These are phyloP conservation scores for Phodopus roborovskii DNA, from an alignment of 2,113 vertebrate species.

Conservation along the genomic window DNA sequence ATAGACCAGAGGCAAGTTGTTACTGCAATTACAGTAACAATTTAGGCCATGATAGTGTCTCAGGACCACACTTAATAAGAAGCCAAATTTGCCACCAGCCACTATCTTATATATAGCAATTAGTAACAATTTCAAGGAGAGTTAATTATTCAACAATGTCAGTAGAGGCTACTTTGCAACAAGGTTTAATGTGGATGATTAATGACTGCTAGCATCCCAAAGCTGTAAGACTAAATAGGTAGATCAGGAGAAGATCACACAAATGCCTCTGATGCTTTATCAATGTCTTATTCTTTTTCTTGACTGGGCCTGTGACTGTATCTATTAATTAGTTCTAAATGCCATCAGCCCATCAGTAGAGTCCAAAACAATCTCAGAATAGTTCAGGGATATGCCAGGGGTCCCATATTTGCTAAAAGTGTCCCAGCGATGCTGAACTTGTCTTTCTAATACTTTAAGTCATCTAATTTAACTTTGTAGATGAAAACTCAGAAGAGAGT, in stretches of 20 bases:
- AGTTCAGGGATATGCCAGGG: background rate
- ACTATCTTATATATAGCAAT: background rate
- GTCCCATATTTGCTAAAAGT: background rate
- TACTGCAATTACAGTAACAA: background rate
- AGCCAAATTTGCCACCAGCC: background rate
- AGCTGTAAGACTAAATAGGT: conserved; percentile 46
- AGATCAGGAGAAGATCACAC: conserved; percentile 37
- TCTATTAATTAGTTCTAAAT: conserved; percentile 57
- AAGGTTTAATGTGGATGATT: conserved; percentile 69
- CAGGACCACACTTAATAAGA: background rate
- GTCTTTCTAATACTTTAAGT: background rate
- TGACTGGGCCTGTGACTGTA: conserved; percentile 13
- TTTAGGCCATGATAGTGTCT: background rate
- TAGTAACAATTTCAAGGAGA: conserved; percentile 37
- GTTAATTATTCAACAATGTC: conserved; percentile 70
- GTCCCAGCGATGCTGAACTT: background rate
- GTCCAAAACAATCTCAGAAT: background rate
- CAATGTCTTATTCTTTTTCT: conserved; percentile 26
- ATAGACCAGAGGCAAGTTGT: background rate
- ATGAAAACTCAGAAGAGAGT: background rate
- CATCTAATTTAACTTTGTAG: background rate
- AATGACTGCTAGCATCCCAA: conserved; percentile 51
- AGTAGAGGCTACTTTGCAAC: conserved; percentile 43
- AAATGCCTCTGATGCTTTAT: conserved; percentile 51
- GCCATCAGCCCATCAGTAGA: background rate